A percentile compares a stretch with the other conserved stretches of the same genome.
Conservation (phyloP, 2,888 invertebrate species). For the Pyrgus malvae region DNA sequence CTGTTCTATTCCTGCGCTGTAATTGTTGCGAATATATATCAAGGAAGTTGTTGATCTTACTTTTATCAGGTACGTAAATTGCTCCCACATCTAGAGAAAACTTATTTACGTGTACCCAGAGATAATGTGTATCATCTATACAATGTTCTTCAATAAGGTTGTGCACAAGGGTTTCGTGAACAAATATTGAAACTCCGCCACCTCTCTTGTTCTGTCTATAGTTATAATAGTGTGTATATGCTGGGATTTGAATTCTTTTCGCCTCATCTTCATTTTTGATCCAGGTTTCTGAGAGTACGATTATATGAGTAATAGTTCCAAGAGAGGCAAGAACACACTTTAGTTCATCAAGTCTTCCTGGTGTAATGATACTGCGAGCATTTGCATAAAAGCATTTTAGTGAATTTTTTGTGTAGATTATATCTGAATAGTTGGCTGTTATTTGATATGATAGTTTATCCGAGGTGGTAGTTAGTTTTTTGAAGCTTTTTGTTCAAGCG, state of each 20-base stretch:
- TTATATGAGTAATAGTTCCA: slow-evolving; percentile 20
- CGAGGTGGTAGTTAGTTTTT: slow-evolving; percentile 24
- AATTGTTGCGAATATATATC: slow-evolving; percentile 21
- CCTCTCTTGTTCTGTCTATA: slow-evolving; percentile 31
- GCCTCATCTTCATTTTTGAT: slow-evolving; percentile 31
- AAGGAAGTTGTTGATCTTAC: slow-evolving; percentile 23
- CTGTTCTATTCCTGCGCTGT: slow-evolving; percentile 15
- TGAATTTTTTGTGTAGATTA: slow-evolving; percentile 22
- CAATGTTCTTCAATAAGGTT: slow-evolving; percentile 28
- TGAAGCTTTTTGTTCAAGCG: no score
- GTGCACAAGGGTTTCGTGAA: slow-evolving; percentile 33
- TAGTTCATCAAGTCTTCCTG: slow-evolving; percentile 28
- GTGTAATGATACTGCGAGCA: slow-evolving; percentile 24
- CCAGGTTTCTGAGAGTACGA: slow-evolving; percentile 35
- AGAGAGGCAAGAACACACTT: slow-evolving; percentile 23
- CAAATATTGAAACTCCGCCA: slow-evolving; percentile 37
- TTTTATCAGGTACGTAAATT: slow-evolving; percentile 27
- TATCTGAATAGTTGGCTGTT: slow-evolving; percentile 17
- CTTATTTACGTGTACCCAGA: slow-evolving; percentile 33
- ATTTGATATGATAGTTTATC: slow-evolving; percentile 26
- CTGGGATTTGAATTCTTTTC: slow-evolving; percentile 19
- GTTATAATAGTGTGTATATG: slow-evolving; percentile 36
- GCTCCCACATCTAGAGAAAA: slow-evolving; percentile 31
- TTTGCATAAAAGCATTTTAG: slow-evolving; percentile 28
- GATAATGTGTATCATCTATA: slow-evolving; percentile 31